These are phyloP conservation scores for Pyrrhosoma nymphula DNA, from an alignment of 2,888 invertebrate genomes.

Conservation along the genomic window DNA sequence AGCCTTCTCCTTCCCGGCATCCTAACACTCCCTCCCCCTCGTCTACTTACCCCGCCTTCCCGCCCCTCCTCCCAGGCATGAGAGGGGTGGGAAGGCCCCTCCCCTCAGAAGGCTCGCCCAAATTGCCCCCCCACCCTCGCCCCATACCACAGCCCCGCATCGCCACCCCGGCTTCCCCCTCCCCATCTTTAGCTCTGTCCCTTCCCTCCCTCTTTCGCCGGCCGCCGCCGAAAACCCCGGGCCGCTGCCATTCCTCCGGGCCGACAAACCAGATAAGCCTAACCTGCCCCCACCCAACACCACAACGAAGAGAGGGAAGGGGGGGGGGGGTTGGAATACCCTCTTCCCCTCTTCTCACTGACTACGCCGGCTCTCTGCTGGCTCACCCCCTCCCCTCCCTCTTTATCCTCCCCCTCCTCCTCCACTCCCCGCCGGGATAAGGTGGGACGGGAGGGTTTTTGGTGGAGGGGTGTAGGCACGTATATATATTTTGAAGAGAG, in stretches of 20 bases:
- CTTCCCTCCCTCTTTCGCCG: neutral
- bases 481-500: slow-evolving; percentile 42
- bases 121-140: neutral
- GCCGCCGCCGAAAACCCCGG: neutral
- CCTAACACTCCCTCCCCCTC: neutral
- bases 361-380: neutral
- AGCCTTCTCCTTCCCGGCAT: slow-evolving; percentile 41
- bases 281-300: slow-evolving; percentile 56
- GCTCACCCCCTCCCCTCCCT: neutral
- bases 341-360: neutral
- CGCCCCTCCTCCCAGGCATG: neutral
- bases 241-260: slow-evolving; percentile 60
- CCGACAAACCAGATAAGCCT: slow-evolving; percentile 67
- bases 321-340: neutral
- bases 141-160: neutral
- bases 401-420: neutral
- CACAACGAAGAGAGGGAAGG: neutral
- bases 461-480: neutral
- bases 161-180: neutral
- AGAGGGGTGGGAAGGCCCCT: neutral
- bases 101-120: neutral
- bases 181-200: neutral
- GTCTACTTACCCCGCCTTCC: neutral
- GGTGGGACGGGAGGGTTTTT: neutral
- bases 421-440: neutral